These are phyloP conservation scores for Eucidaris tribuloides DNA, from an alignment of 35 echinoderm and acorn worm genomes.

Conservation along the genomic window DNA sequence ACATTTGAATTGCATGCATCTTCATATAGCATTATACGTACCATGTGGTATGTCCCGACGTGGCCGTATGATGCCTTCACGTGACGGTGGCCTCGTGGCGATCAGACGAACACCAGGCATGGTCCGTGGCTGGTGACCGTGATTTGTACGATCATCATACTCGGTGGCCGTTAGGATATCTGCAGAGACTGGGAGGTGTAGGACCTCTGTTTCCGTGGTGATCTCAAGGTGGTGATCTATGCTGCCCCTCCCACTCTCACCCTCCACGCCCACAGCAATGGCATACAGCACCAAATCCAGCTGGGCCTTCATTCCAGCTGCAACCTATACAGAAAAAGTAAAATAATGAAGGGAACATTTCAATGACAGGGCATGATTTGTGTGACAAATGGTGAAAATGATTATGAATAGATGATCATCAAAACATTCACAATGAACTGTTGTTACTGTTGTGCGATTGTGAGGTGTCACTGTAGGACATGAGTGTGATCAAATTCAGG, in stretches of 20 bases:
- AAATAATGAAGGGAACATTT: no score
- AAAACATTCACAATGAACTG: no score
- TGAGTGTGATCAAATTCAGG: no score
- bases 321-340: no score
- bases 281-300: slow-evolving; percentile 69
- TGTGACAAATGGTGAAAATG: no score
- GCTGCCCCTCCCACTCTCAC: slow-evolving; percentile 73
- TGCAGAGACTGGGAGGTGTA: slow-evolving; percentile 82
- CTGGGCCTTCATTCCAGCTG: slow-evolving; percentile 89
- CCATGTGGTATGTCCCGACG: slow-evolving; percentile 58
- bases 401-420: no score
- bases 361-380: no score
- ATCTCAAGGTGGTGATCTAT: slow-evolving; percentile 93
- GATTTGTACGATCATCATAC: slow-evolving; percentile 76
- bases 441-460: no score
- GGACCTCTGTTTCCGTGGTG: slow-evolving; percentile 71
- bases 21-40: slow-evolving; percentile 6
- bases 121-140: slow-evolving; percentile 17
- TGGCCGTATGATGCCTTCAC: slow-evolving; percentile 92
- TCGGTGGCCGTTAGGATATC: slow-evolving; percentile 83
- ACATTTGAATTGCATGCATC: no score
- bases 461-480: no score
- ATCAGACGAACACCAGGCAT: slow-evolving; percentile 67
- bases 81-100: slow-evolving; percentile 77
- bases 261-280: slow-evolving; percentile 86